These are phyloP conservation scores for Strigops habroptila DNA, from an alignment of 2,113 vertebrate species.

Conservation along the genomic window DNA sequence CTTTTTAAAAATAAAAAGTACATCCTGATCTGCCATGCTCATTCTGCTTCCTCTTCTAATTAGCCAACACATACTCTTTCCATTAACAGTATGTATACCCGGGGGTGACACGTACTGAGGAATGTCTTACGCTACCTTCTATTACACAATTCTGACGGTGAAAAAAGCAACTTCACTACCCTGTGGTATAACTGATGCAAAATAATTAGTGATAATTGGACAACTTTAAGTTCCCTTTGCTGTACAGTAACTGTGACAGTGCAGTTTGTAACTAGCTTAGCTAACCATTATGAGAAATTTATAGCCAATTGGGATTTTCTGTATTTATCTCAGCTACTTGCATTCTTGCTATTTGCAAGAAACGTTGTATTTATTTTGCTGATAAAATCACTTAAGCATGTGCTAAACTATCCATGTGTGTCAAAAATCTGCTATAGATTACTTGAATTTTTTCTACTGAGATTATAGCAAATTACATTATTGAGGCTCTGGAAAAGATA, in stretches of 20 bases:
- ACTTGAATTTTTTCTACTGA: background rate
- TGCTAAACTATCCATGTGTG: accelerated
- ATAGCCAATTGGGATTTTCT: background rate
- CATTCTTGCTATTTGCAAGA: background rate
- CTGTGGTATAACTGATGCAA: background rate
- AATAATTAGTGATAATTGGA: background rate
- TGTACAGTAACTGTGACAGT: background rate
- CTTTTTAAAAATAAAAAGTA: constrained; percentile 48
- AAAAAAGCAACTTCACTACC: background rate
- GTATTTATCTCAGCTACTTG: background rate
- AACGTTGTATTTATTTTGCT: background rate
- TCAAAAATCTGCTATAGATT: background rate
- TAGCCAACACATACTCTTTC: background rate
- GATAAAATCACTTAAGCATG: background rate
- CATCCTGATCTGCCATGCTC: background rate
- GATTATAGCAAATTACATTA: background rate
- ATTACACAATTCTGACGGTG: background rate
- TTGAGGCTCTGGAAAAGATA: background rate
- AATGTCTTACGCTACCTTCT: background rate
- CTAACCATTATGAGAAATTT: background rate
- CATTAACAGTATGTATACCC: background rate
- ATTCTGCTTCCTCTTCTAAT: constrained; percentile 9
- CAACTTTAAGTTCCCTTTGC: background rate
- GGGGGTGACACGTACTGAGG: accelerated
- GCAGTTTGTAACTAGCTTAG: background rate